These are phyloP conservation scores for Cercopithecus mona DNA, from an alignment of 2,113 vertebrate species.

Conservation along the genomic window DNA sequence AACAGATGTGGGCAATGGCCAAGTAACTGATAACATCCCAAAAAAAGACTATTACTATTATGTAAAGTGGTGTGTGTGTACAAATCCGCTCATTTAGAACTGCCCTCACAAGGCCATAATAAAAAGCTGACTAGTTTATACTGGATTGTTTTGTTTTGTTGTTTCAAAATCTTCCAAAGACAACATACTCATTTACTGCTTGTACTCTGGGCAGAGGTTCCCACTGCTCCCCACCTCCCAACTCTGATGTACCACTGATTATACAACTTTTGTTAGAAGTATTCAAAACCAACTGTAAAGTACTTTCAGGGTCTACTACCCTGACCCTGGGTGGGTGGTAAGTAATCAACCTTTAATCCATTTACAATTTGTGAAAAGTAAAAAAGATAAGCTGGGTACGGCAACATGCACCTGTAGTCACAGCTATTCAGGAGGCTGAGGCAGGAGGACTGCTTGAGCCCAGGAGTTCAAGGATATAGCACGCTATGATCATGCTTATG, in stretches of 20 bases:
- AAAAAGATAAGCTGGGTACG: neutral
- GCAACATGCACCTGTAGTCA: neutral
- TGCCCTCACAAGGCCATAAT: neutral
- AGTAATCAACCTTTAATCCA: neutral
- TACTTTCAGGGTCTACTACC: neutral
- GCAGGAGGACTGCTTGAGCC: neutral
- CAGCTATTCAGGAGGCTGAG: neutral
- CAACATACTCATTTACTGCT: neutral
- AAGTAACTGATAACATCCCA: conserved; percentile 4
- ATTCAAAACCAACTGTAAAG: conserved; percentile 40
- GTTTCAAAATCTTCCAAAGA: conserved; percentile 21
- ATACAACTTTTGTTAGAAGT: neutral
- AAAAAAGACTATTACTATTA: neutral
- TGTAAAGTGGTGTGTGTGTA: neutral
- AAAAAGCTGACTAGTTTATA: conserved; percentile 6
- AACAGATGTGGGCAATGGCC: neutral
- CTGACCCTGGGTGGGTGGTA: neutral
- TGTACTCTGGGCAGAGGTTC: neutral
- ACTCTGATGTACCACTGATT: neutral
- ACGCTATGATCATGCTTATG: neutral
- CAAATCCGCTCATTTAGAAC: conserved; percentile 34
- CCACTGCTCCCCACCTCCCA: neutral
- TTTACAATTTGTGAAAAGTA: conserved; percentile 2
- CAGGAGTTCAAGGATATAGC: neutral
- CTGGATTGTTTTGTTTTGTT: neutral